These are phyloP conservation scores for Calidris pygmaea DNA, from an alignment of 2,113 vertebrate genomes.

Conservation along the genomic window DNA sequence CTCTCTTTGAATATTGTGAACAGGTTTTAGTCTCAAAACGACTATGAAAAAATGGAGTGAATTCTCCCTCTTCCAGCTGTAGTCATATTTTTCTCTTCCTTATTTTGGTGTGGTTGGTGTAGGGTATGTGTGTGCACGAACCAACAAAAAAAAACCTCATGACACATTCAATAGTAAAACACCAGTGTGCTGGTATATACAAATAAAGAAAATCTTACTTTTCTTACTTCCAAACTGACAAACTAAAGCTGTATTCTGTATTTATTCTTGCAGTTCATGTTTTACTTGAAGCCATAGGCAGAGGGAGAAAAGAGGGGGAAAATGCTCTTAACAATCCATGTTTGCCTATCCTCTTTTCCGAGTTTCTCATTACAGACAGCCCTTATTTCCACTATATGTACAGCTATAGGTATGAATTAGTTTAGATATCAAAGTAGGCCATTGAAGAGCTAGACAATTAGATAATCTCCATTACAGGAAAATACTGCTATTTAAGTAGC, in stretches of 20 bases:
- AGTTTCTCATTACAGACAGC: neutral
- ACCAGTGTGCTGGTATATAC: neutral
- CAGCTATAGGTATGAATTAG: neutral
- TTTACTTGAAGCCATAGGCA: neutral
- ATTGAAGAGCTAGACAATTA: constrained; percentile 18
- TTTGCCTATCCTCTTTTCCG: neutral
- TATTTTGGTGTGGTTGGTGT: neutral
- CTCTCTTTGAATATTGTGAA: neutral
- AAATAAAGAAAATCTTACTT: neutral
- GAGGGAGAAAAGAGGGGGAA: neutral
- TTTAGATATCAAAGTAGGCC: neutral
- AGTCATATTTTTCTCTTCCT: neutral
- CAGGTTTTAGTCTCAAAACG: neutral
- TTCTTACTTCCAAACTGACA: neutral
- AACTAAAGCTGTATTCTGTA: neutral
- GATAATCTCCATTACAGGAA: neutral
- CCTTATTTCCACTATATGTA: neutral
- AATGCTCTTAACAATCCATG: neutral
- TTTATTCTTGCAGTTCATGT: neutral
- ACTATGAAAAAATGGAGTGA: neutral
- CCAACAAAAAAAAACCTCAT: neutral
- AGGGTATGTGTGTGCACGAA: neutral
- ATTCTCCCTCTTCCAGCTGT: neutral
- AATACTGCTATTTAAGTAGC: constrained; percentile 6
- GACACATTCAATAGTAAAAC: neutral